phyloP scores from a whole-genome alignment of 2,113 vertebrate species.

The Vidua chalybeata region DNA sequence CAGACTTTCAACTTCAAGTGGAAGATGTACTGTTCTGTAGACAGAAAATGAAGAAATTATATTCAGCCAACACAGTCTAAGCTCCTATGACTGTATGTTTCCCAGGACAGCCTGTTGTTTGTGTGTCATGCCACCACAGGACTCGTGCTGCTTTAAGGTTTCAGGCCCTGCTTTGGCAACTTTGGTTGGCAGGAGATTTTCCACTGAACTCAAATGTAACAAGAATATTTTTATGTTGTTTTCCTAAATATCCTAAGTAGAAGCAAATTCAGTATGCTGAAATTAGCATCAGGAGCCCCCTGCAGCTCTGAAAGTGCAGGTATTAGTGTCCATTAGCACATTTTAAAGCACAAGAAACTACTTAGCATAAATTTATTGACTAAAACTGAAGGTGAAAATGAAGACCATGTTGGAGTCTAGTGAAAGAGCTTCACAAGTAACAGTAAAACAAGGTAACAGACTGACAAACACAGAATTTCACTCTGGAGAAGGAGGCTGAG shows the following conservation, averaged over 20 bases:
- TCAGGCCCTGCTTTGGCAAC: background rate
- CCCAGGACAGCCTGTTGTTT: background rate
- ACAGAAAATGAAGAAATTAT: background rate
- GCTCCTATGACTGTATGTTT: background rate
- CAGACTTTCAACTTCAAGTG: background rate
- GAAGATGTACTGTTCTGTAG: background rate
- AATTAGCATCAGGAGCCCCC: background rate
- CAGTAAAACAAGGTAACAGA: background rate
- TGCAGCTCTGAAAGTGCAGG: background rate
- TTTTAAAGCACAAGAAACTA: background rate
- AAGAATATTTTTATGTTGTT: background rate
- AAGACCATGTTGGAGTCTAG: background rate
- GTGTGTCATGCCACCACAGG: background rate
- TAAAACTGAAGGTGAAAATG: background rate
- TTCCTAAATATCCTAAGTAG: background rate
- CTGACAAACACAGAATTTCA: background rate
- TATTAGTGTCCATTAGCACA: conserved; percentile 21
- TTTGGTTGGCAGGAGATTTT: background rate
- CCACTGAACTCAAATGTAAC: background rate
- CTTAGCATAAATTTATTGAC: background rate
- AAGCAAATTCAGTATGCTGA: background rate
- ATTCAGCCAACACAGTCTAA: background rate
- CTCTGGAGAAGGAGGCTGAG: background rate
- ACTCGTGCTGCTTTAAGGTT: background rate
- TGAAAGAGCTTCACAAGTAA: background rate